Evolutionary conservation across 2,797 vertebrate species (phyloP).

Genomic region (Chrysocyon brachyurus): DNA sequence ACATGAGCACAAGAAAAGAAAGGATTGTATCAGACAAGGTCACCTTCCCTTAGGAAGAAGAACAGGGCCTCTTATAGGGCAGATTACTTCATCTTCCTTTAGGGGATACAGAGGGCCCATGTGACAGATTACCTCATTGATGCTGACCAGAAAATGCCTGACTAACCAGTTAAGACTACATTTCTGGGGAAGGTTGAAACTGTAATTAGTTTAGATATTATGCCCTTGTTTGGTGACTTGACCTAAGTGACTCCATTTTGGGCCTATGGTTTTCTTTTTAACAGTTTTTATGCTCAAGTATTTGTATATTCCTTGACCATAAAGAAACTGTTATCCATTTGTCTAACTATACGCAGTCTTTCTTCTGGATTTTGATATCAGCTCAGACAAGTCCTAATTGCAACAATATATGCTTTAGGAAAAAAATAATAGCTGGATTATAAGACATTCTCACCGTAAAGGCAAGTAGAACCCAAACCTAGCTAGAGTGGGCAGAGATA

Average conservation of each 20-base stretch:
- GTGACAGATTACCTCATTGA: not conserved
- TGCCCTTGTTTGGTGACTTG: not conserved
- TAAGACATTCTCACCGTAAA: conserved; percentile 42
- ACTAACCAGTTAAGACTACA: not conserved
- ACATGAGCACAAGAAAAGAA: not conserved
- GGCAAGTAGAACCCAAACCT: not conserved
- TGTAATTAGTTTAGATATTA: not conserved
- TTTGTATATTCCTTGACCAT: not conserved
- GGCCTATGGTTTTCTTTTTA: not conserved
- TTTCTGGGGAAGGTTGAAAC: not conserved
- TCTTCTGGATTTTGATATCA: conserved; percentile 13
- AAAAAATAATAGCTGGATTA: not conserved
- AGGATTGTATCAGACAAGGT: not conserved
- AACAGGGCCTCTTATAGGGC: not conserved
- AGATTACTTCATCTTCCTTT: not conserved
- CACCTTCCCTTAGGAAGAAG: not conserved
- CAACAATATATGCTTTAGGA: not conserved
- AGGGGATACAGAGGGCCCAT: not conserved
- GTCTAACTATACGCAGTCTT: not conserved
- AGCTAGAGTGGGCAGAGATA: not conserved
- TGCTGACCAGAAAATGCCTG: not conserved
- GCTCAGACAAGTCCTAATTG: not conserved
- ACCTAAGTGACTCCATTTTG: not conserved
- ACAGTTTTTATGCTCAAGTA: not conserved
- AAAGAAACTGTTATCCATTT: not conserved